Base-by-base conservation (phyloP, 2,888 invertebrate species). In the Tuberolachnus salignus region DNA sequence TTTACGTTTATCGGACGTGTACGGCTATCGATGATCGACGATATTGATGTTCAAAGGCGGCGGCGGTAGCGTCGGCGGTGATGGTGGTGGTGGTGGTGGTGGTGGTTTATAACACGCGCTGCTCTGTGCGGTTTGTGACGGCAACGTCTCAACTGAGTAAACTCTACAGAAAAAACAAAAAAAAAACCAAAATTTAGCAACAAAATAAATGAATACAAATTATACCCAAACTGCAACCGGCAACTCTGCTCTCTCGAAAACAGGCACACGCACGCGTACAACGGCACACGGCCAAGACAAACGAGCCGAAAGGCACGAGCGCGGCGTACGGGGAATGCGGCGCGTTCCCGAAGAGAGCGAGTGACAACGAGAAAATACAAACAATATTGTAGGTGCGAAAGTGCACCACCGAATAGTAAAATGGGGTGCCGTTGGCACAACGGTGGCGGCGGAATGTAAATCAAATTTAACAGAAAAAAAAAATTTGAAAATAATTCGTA, bases 91-190 rank as follows among this genome's bases (percentile, higher is more conserved):
- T 6, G 34, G 34, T 6, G 34, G 34, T 6, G 3, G 6, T 34
- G 34, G 34, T 55, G 53, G 10, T 19, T 34, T 21, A 19, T 23
- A 23, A 42, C 61, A 73, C 72, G 19, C 61, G 34, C 72, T 63
- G 9, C 10, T 63, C 26, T 34, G 49, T 42, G 49, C 46, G 23
- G 46, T 46, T n/a, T 63, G 51, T 19, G 61, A 34, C 34, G 46
- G 53, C 53, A 42, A 61, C 71, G 46, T 26, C 72, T 34, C 34
- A 6, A 34, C 34, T 3, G 34, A 23, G 46, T 42, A 16, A 59
- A 63, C 34, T 26, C 72, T 73, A 63, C 51, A 51, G 51, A 73
- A 16, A 73, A 44, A 23, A 69, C 9, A 59, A 72, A 72, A 64
- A 64, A 67, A 69, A 73, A 73, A 63, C 61, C 21, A 42, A 11